Conservation (phyloP, 2,888 invertebrate species). For the Latrodectus hesperus region DNA sequence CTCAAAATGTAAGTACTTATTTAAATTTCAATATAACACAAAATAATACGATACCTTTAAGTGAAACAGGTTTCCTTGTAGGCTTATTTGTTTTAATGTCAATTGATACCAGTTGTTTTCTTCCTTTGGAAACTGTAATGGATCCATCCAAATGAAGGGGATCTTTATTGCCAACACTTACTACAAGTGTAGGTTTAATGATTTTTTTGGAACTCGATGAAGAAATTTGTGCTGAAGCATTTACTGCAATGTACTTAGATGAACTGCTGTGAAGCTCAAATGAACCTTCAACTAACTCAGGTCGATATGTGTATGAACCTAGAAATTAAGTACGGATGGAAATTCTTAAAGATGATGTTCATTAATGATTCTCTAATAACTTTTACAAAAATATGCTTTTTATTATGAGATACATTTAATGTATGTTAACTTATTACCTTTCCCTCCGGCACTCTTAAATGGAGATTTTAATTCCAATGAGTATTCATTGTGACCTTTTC, state of each 20-base stretch:
- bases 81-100: constrained; percentile 61
- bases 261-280: constrained; percentile 20
- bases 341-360: not conserved
- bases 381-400: not conserved
- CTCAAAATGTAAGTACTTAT: no score
- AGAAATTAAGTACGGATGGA: no score
- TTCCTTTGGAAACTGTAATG: constrained; percentile 42
- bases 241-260: constrained; percentile 4
- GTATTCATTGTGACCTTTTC: constrained; percentile 13
- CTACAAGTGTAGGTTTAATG: constrained; percentile 30
- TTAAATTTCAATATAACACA: no score
- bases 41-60: constrained; percentile 41
- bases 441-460: constrained; percentile 43
- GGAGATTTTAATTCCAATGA: constrained; percentile 46
- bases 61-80: constrained; percentile 16
- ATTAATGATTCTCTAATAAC: not conserved
- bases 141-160: constrained; percentile 53
- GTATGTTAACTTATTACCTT: constrained; percentile 7
- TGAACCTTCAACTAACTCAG: constrained; percentile 31
- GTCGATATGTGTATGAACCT: constrained; percentile 32
- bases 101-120: constrained; percentile 52
- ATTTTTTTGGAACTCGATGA: constrained; percentile 17
- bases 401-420: not conserved
- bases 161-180: constrained; percentile 9
- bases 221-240: constrained; percentile 13